phyloP scores from a whole-genome alignment of 1,140 invertebrate genomes.

The Drosophila melanica region DNA sequence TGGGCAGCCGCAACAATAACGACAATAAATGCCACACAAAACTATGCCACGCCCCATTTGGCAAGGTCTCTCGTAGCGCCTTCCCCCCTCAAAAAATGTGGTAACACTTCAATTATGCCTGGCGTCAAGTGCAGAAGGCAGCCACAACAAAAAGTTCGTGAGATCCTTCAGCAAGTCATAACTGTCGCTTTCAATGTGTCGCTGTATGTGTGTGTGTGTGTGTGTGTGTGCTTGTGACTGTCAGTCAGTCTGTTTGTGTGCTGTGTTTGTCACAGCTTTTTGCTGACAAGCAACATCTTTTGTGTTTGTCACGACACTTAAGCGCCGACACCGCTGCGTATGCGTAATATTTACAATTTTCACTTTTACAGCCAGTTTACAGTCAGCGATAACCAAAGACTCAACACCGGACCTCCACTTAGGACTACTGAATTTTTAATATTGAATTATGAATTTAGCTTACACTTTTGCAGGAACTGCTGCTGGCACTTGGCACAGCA shows the following conservation, averaged over 20 bases:
- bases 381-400: slow-evolving; percentile 32
- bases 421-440: slow-evolving; percentile 67
- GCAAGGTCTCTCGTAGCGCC: slow-evolving; percentile 15
- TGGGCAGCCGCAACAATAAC: slow-evolving; percentile 21
- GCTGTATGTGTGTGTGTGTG: slow-evolving; percentile 22
- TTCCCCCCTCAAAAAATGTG: slow-evolving; percentile 46
- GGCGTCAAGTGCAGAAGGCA: slow-evolving; percentile 67
- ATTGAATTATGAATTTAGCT: slow-evolving; percentile 17
- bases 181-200: slow-evolving; percentile 29
- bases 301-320: slow-evolving; percentile 15
- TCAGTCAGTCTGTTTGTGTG: neutral
- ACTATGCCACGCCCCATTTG: slow-evolving; percentile 20
- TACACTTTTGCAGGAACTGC: slow-evolving; percentile 22
- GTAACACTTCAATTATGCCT: slow-evolving; percentile 75
- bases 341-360: slow-evolving; percentile 29
- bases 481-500: slow-evolving; percentile 27
- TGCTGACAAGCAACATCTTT: slow-evolving; percentile 25
- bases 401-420: slow-evolving; percentile 42
- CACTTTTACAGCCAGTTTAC: neutral
- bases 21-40: slow-evolving; percentile 30
- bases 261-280: slow-evolving; percentile 7
- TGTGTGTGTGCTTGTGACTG: slow-evolving; percentile 14
- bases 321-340: slow-evolving; percentile 29
- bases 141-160: slow-evolving; percentile 42
- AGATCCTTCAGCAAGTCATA: slow-evolving; percentile 44